A percentile compares a stretch with the other conserved stretches of the same genome.
phyloP scores from a whole-genome alignment of 1,140 invertebrate genomes.

The Habropoda laboriosa region DNA sequence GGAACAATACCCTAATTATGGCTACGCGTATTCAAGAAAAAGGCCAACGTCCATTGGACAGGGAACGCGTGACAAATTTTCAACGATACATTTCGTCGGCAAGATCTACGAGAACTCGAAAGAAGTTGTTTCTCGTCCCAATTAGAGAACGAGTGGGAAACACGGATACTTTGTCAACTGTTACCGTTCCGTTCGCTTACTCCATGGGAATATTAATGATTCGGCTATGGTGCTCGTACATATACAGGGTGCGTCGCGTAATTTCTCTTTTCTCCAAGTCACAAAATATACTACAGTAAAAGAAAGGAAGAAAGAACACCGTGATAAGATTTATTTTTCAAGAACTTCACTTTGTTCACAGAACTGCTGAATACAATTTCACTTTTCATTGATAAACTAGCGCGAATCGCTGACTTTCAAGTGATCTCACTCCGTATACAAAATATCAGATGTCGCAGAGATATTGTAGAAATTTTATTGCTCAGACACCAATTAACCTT shows the following conservation, averaged over 20 bases:
- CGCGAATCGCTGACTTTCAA: too few relatives aligned
- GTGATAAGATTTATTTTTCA: background rate
- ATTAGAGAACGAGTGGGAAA: conserved; percentile 13
- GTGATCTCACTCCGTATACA: too few relatives aligned
- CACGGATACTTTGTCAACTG: conserved; percentile 5
- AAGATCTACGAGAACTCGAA: background rate
- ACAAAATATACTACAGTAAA: background rate
- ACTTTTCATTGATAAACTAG: too few relatives aligned
- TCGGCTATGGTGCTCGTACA: background rate
- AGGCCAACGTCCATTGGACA: background rate
- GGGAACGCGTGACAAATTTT: conserved; percentile 25
- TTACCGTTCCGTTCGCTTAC: conserved; percentile 16
- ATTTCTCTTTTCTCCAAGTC: background rate
- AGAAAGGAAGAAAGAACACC: background rate
- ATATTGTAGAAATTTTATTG: too few relatives aligned
- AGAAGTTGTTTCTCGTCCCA: conserved; percentile 16
- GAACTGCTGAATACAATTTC: background rate
- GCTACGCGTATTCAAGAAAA: background rate
- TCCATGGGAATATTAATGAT: conserved; percentile 40
- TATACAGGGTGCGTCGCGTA: background rate
- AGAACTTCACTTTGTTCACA: too few relatives aligned
- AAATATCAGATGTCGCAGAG: too few relatives aligned
- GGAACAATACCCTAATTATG: conserved; percentile 14
- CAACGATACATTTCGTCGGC: background rate
- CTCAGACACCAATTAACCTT: too few relatives aligned